Percentiles rank a stretch among this genome's conserved stretches.
These are phyloP conservation scores for Pogona vitticeps DNA, from an alignment of 2,113 vertebrate genomes.

Conservation along the genomic window DNA sequence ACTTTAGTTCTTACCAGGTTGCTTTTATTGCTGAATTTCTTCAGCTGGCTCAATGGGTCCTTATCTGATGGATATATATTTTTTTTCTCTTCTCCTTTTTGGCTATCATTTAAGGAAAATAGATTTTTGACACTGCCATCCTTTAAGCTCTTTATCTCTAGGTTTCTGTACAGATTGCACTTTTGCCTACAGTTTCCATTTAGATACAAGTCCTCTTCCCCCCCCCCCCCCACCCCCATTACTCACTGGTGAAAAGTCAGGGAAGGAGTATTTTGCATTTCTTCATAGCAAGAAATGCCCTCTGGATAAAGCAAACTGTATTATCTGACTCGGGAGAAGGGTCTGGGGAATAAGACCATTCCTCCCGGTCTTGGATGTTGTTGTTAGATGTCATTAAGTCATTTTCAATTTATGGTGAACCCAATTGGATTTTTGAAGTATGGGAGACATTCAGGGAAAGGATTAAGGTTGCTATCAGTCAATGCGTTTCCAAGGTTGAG, in stretches of 20 bases:
- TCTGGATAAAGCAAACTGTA: background rate
- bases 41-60: constrained; percentile 11
- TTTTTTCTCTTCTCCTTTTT: constrained; percentile 29
- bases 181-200: background rate
- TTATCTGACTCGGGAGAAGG: too few species aligned
- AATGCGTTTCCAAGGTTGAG: too few species aligned
- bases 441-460: too few species aligned
- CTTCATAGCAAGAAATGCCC: background rate
- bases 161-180: constrained; percentile 6
- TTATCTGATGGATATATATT: constrained; percentile 4
- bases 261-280: background rate
- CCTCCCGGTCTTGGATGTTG: too few species aligned
- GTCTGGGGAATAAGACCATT: too few species aligned
- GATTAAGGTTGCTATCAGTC: too few species aligned
- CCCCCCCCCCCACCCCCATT: too few species aligned
- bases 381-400: too few species aligned
- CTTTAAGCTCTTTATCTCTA: constrained; percentile 15
- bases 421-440: too few species aligned
- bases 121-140: background rate
- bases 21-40: background rate
- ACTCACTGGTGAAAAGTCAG: background rate
- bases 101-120: constrained; percentile 37
- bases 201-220: background rate
- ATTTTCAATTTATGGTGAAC: too few species aligned
- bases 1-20: constrained; percentile 25